Conservation (phyloP, 1,140 invertebrate species). For the Euborellia annulipes region DNA sequence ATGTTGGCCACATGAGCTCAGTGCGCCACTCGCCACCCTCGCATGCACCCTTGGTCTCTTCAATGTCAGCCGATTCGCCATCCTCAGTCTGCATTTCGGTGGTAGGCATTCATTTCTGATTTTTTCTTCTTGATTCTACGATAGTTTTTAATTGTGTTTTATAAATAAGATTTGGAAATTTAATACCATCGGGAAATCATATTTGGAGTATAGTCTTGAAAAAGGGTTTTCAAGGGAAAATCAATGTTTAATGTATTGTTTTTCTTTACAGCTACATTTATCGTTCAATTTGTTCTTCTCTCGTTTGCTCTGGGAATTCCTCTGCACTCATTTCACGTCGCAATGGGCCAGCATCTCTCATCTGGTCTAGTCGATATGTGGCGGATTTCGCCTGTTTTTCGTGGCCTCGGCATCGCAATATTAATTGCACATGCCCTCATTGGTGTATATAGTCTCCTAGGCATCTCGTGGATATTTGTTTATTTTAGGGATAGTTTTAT, state of each 20-base stretch:
- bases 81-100: slow-evolving; percentile 74
- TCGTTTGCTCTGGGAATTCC: slow-evolving; percentile 73
- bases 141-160: no score
- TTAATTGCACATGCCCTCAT: slow-evolving; percentile 62
- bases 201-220: no score
- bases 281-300: slow-evolving; percentile 73
- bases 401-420: slow-evolving; percentile 68
- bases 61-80: slow-evolving; percentile 76
- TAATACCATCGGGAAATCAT: no score
- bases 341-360: slow-evolving; percentile 68
- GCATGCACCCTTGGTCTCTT: slow-evolving; percentile 73
- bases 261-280: slow-evolving; percentile 58
- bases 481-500: slow-evolving; percentile 81
- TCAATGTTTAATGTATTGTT: no score
- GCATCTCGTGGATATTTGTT: slow-evolving; percentile 77
- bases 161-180: no score
- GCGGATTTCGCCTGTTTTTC: slow-evolving; percentile 66
- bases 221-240: no score
- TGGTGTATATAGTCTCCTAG: slow-evolving; percentile 73
- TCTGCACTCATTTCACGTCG: slow-evolving; percentile 66
- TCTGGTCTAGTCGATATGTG: slow-evolving; percentile 81
- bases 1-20: slow-evolving; percentile 64
- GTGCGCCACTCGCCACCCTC: slow-evolving; percentile 61
- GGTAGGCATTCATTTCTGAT: slow-evolving; percentile 36
- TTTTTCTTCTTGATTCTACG: no score